Evolutionary conservation across 2,888 invertebrate species (phyloP).

Genomic region (Ormyrus pomaceus): DNA sequence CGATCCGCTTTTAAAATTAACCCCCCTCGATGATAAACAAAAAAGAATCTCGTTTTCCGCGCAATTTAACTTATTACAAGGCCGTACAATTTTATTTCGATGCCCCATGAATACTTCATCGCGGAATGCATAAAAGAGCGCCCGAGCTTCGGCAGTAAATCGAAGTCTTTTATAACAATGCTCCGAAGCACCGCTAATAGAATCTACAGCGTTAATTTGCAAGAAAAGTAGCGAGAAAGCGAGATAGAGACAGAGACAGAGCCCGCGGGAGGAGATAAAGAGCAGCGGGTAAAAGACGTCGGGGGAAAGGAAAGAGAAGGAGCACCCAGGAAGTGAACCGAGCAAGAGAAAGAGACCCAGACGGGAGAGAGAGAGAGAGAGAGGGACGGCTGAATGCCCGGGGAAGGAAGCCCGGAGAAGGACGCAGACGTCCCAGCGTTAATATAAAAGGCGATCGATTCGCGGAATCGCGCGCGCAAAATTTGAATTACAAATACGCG

Average conservation of each 20-base stretch:
- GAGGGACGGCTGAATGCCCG: slow-evolving; percentile 33
- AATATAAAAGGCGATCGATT: slow-evolving; percentile 40
- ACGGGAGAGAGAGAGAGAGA: slow-evolving; percentile 7
- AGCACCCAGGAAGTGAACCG: background rate
- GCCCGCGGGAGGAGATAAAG: background rate
- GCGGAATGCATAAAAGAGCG: too few relatives aligned
- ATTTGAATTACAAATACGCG: slow-evolving; percentile 57
- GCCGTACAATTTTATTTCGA: too few relatives aligned
- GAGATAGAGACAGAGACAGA: slow-evolving; percentile 15
- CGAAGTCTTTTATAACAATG: slow-evolving; percentile 17
- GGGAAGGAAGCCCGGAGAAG: slow-evolving; percentile 8
- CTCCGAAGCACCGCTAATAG: slow-evolving; percentile 17
- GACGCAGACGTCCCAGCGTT: slow-evolving; percentile 21
- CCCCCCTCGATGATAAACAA: background rate
- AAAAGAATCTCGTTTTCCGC: background rate
- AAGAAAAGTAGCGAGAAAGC: slow-evolving; percentile 8
- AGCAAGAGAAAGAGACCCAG: background rate
- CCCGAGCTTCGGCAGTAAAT: background rate
- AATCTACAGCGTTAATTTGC: slow-evolving; percentile 36
- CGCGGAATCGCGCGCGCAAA: slow-evolving; percentile 50
- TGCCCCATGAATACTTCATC: too few relatives aligned
- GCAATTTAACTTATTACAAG: too few relatives aligned
- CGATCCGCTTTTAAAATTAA: too few relatives aligned
- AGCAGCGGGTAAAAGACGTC: background rate
- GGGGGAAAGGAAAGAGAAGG: background rate